Evolutionary conservation across 2,113 vertebrate genomes (phyloP).

Genomic region (Guaruba guarouba): DNA sequence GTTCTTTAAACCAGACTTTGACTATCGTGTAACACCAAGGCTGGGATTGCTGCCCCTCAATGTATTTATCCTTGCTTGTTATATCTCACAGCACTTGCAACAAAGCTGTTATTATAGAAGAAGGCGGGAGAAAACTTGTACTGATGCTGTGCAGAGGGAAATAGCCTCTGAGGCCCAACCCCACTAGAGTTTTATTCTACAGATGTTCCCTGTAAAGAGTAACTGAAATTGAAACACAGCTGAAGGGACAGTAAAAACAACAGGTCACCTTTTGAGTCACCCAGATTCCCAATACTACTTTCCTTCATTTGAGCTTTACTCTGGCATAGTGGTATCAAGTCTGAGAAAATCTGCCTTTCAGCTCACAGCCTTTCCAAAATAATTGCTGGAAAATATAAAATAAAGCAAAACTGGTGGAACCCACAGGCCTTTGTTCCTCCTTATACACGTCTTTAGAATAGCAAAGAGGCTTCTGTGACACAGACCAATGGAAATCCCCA

Average conservation of each 20-base stretch:
- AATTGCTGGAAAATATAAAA: background rate
- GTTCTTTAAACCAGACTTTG: background rate
- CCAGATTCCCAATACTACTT: background rate
- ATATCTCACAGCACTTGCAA: background rate
- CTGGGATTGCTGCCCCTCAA: background rate
- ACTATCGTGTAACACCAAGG: background rate
- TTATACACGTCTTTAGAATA: conserved; percentile 1
- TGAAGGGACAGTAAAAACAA: conserved; percentile 25
- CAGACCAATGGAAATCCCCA: background rate
- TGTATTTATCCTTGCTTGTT: background rate
- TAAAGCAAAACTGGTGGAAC: background rate
- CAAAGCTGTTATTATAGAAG: background rate
- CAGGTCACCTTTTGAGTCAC: conserved; percentile 9
- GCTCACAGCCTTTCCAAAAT: background rate
- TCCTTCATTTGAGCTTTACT: background rate
- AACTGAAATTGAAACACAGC: conserved; percentile 23
- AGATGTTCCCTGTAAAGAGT: background rate
- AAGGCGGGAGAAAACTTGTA: background rate
- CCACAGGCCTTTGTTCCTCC: background rate
- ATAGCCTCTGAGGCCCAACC: background rate
- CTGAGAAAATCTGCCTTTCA: background rate
- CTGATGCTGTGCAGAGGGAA: background rate
- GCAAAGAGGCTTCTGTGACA: background rate
- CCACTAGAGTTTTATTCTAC: background rate
- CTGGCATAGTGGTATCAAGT: background rate